Conservation (phyloP, 92 coral and sea anemone species). For the Chrysogorgia sp. region DNA sequence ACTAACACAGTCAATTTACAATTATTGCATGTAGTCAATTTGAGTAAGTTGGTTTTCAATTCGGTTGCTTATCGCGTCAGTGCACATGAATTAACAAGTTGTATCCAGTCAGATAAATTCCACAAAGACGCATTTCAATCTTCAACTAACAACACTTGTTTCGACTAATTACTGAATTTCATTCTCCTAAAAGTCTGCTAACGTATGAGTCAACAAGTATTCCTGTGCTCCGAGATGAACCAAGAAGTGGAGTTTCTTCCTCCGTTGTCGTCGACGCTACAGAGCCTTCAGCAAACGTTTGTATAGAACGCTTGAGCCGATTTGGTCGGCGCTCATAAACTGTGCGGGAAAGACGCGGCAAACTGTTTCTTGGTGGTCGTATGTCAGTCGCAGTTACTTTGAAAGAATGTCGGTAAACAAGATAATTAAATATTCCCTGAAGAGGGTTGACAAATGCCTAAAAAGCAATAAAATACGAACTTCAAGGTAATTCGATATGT, state of each 20-base stretch:
- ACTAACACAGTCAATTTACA: too few species aligned
- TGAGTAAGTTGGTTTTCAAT: too few species aligned
- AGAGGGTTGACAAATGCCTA: conserved; percentile 88
- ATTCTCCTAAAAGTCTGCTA: conserved; percentile 73
- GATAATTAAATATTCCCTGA: conserved; percentile 88
- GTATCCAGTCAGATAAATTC: too few species aligned
- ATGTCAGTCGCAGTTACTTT: conserved; percentile 40
- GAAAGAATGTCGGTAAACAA: conserved; percentile 84
- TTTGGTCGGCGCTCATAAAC: background rate
- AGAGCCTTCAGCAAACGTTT: background rate
- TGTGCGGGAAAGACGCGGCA: conserved; percentile 12
- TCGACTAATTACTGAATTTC: too few species aligned
- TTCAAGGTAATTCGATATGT: too few species aligned
- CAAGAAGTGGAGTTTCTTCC: conserved; percentile 16
- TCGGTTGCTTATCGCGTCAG: too few species aligned
- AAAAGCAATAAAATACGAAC: background rate
- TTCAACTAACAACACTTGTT: too few species aligned
- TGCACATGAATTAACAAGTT: too few species aligned
- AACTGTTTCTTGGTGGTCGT: background rate
- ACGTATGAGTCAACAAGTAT: conserved; percentile 45
- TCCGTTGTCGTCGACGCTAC: conserved; percentile 24
- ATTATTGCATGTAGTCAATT: too few species aligned
- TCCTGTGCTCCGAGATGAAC: conserved; percentile 33
- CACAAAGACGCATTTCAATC: too few species aligned
- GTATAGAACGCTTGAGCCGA: background rate